Evolutionary conservation across 2,797 vertebrate genomes (phyloP).

Genomic region (Hephaestus fuliginosus): DNA sequence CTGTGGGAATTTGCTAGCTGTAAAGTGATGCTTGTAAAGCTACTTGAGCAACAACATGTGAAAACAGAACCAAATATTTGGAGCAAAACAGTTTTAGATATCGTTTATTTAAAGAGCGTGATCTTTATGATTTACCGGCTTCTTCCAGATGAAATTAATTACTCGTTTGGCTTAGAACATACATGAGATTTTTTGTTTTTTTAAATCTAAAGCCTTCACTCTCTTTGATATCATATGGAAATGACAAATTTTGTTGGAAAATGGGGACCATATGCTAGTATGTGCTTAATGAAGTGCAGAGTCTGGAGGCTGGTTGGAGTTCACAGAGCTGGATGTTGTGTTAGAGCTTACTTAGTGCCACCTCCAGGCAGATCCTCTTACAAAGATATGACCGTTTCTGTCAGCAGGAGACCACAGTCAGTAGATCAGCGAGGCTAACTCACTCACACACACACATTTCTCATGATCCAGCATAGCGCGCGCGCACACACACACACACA

Average conservation of each 20-base stretch:
- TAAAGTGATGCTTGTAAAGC: constrained; percentile 61
- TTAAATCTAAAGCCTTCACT: constrained; percentile 87
- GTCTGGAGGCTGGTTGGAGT: constrained; percentile 81
- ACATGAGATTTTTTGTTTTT: constrained; percentile 89
- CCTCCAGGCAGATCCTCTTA: constrained; percentile 75
- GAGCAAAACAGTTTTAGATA: constrained; percentile 77
- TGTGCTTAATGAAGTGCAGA: constrained; percentile 94
- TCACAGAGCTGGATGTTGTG: constrained; percentile 86
- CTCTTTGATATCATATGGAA: constrained; percentile 94
- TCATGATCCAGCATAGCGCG: constrained; percentile 42
- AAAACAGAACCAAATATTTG: constrained; percentile 81
- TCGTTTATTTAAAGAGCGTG: constrained; percentile 83
- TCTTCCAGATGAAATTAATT: constrained; percentile 92
- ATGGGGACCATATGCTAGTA: constrained; percentile 94
- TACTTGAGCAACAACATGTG: constrained; percentile 67
- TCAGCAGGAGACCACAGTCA: constrained; percentile 71
- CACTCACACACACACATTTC: constrained; percentile 27
- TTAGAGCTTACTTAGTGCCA: constrained; percentile 72
- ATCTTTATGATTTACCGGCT: constrained; percentile 90
- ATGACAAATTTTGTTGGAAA: constrained; percentile 92
- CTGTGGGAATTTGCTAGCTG: constrained; percentile 44
- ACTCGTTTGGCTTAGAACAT: constrained; percentile 91
- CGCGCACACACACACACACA: constrained; percentile 15
- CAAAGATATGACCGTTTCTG: constrained; percentile 66
- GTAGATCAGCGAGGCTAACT: constrained; percentile 35